A percentile compares a stretch with the other conserved stretches of the same genome.
Evolutionary conservation across 2,113 vertebrate genomes (phyloP).

Genomic region (Okapia johnstoni): DNA sequence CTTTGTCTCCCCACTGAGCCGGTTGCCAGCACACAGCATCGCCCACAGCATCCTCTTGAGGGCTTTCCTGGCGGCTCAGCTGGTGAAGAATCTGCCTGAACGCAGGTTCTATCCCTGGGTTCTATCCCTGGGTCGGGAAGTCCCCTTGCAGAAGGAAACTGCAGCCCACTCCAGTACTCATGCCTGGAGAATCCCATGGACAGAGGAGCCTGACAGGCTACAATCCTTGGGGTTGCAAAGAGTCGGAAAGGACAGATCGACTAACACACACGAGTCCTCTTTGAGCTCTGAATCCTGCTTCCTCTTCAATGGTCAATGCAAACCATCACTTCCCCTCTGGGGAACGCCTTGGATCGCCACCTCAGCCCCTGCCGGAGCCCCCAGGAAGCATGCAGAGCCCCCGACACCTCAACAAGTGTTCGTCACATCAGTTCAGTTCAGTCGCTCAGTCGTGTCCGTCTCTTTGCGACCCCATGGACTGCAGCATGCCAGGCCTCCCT

Average conservation of each 20-base stretch:
- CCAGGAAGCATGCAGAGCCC: background rate
- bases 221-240: accelerated
- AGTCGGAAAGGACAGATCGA: accelerated
- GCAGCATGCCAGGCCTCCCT: too few relatives aligned
- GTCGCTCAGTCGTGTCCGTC: too few relatives aligned
- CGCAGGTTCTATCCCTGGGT: background rate
- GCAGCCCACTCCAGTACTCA: background rate
- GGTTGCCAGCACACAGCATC: background rate
- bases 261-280: accelerated
- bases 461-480: too few relatives aligned
- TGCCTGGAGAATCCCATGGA: background rate
- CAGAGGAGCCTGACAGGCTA: background rate
- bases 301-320: background rate
- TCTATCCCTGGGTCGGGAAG: background rate
- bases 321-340: background rate
- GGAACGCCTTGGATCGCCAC: accelerated
- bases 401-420: background rate
- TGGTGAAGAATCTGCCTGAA: background rate
- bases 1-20: background rate
- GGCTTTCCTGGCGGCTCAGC: background rate
- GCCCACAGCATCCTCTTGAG: background rate
- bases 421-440: too few relatives aligned
- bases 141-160: background rate
- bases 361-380: background rate
- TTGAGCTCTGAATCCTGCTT: background rate